Percentiles rank a stretch among this genome's conserved stretches.
Conservation (phyloP, 35 echinoderm and acorn worm genomes). For the Ophioderma brevispina region DNA sequence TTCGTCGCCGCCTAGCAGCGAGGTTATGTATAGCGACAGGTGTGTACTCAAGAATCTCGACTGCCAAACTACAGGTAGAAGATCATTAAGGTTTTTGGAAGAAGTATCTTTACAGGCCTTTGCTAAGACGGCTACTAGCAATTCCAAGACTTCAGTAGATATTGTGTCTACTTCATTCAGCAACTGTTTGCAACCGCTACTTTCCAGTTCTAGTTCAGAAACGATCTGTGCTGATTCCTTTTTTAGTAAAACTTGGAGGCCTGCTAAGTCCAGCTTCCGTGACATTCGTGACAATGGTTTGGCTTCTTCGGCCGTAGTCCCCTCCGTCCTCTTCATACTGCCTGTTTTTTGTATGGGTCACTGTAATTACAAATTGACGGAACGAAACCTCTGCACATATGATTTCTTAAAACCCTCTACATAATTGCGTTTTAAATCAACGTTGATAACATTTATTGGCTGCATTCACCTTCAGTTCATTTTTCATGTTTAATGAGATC, state of each 20-base stretch:
- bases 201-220: background rate
- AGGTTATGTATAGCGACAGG: background rate
- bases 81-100: background rate
- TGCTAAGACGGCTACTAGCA: background rate
- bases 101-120: background rate
- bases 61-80: background rate
- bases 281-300: too few relatives aligned
- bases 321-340: too few relatives aligned
- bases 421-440: too few relatives aligned
- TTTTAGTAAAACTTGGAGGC: background rate
- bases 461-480: too few relatives aligned
- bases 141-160: background rate
- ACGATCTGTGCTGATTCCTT: background rate
- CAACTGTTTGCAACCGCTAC: background rate
- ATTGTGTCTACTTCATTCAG: background rate
- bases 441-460: too few relatives aligned
- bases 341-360: too few relatives aligned
- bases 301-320: too few relatives aligned
- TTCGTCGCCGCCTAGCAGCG: background rate
- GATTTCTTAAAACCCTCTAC: too few relatives aligned
- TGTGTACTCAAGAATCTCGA: constrained; percentile 10
- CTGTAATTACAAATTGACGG: too few relatives aligned
- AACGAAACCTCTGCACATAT: too few relatives aligned
- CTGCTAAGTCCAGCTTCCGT: too few relatives aligned
- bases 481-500: too few relatives aligned